Base-by-base conservation (phyloP, 2,113 vertebrate species). In the Pao palembangensis region DNA sequence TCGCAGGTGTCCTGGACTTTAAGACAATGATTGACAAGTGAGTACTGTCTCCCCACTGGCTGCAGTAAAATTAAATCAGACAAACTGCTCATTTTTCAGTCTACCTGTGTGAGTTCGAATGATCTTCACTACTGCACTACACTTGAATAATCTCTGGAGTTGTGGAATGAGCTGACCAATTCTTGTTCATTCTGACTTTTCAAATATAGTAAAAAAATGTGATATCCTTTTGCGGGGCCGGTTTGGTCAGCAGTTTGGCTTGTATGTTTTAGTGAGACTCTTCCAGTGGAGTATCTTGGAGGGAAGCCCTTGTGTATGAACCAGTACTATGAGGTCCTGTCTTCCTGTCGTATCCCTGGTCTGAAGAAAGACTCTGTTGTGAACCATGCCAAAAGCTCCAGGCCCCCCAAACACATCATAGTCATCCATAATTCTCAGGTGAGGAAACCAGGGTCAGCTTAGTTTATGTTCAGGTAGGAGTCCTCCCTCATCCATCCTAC, bases 1-100 rank as follows among this genome's bases (percentile, higher is more conserved):
- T 98, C 0, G 90, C 95, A 12, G 97, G 96, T 0, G 92, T 96
- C 76, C 79, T 99, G 90, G 94, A 98, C 88, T 98, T 98, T 82
- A 99, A 99, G 88, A 67, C 83, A 5, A 97, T 98, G 95, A 92
- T 98, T 83, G 96, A 98, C 91, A 96, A 94, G 97, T 98, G 73
- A 96, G 96, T 91, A 14, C 15, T 16, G 44, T 38, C 11, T 38
- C 34, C 34, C 10, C 34, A 38, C 11, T 38, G 34, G 34, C 34
- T 38, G 4, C 25, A 28, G 25, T 28, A 28, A 28, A 28, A 4
- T 28, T 28, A 28, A 6, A 28, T 28, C 25, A 23, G 21, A 23
- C 21, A 23, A 23, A 23, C 21, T 3, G 25, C 25, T 28, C 25
- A 6, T 28, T 28, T 28, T 28, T 7, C 25, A 5, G 6, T 7